Evolutionary conservation across 2,797 vertebrate species (phyloP), one percentile per base, ranked within the genome.

Genomic region (Acipenser oxyrinchus): DNA sequence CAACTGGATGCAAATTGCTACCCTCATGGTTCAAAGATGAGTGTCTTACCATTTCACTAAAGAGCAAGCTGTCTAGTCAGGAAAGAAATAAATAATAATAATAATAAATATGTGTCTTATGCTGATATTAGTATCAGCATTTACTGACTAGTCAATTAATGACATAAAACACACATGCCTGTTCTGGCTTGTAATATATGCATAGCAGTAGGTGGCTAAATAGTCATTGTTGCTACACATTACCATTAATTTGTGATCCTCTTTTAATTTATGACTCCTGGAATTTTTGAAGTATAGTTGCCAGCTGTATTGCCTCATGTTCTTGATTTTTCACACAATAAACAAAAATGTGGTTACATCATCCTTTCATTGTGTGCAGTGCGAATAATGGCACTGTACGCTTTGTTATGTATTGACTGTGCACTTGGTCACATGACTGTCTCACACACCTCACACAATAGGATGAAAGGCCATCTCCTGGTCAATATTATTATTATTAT

Each of bases 401-500:
- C 77, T 85, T 79, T 83, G 78, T 81, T 70, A 60, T 77, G 76
- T 62, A 1, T 72, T 60, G 72, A 65, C 77, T 59, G 75, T 1
- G 50, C 15, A 12, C 6, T 18, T 0, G 0, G 62, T 61, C 83
- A 80, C 62, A 57, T 82, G 84, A 74, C 61, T 0, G 0, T 72
- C 81, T 82, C 79, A 79, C 78, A 82, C 71, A 65, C 67, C 62
- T 13, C 70, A 52, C 69, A 80, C 78, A 88, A 79, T 66, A 66
- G 76, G 62, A 73, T 8, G 48, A 71, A 74, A 77, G 70, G 64
- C 63, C 65, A 66, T 62, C 7, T 3, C 82, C 81, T 76, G 73
- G 78, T 74, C 76, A 74, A 72, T n/a, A n/a, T n/a, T n/a, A n/a
- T n/a, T n/a, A n/a, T n/a, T n/a, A n/a, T n/a, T n/a, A n/a, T n/a